phyloP scores from a whole-genome alignment of 2,797 vertebrate species.

The Tenualosa thibaudeaui region DNA sequence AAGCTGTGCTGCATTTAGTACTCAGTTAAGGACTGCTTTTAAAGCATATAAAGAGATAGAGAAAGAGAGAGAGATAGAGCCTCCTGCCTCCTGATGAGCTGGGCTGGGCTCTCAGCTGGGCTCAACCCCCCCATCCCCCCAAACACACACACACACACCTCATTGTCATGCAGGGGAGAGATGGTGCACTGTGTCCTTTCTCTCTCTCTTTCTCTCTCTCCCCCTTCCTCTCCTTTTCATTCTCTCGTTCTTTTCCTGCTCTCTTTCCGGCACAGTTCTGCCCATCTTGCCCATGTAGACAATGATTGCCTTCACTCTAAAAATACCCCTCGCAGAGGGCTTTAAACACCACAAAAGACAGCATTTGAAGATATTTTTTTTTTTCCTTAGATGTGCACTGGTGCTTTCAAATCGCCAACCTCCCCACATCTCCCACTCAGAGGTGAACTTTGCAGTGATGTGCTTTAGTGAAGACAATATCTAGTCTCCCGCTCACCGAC shows the following conservation, averaged over 20 bases:
- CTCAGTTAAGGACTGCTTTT: slow-evolving; percentile 11
- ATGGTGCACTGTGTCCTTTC: neutral
- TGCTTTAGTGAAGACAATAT: neutral
- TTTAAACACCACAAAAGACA: neutral
- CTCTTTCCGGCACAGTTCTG: neutral
- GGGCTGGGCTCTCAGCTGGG: neutral
- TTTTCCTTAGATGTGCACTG: neutral
- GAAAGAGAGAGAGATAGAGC: neutral
- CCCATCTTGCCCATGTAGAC: neutral
- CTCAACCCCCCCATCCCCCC: neutral
- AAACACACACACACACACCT: neutral
- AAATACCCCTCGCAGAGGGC: neutral
- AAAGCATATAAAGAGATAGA: neutral
- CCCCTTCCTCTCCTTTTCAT: neutral
- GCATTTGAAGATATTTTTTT: slow-evolving; percentile 3
- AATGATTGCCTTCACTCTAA: neutral
- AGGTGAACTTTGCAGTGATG: neutral
- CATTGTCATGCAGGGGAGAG: slow-evolving; percentile 12
- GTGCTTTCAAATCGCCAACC: neutral
- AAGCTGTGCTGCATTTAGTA: neutral
- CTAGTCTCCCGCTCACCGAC: neutral
- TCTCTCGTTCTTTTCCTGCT: neutral
- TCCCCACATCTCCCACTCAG: neutral
- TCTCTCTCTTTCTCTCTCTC: neutral
- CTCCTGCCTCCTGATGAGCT: neutral